A percentile compares a stretch with the other conserved stretches of the same genome.
Evolutionary conservation across 2,797 vertebrate species (phyloP).

Genomic region (Chaetophractus vellerosus): DNA sequence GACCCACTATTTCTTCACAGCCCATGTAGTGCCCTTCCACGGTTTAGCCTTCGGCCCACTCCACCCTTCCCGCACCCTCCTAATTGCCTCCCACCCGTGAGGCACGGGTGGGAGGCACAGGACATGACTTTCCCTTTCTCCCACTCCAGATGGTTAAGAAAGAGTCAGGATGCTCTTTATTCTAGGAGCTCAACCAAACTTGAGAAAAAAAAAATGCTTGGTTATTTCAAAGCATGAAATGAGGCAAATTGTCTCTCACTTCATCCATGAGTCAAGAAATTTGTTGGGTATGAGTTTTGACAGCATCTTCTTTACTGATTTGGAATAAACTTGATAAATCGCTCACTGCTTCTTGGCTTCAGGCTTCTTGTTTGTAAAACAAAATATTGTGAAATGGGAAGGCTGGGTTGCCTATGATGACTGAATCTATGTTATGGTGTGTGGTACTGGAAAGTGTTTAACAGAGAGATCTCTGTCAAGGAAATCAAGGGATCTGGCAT

Average conservation of each 20-base stretch:
- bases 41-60: slow-evolving; percentile 25
- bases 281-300: slow-evolving; percentile 34
- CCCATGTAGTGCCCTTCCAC: slow-evolving; percentile 16
- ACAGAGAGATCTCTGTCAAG: background rate
- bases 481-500: background rate
- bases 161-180: slow-evolving; percentile 64
- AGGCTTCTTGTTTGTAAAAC: slow-evolving; percentile 63
- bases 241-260: slow-evolving; percentile 56
- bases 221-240: slow-evolving; percentile 57
- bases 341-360: slow-evolving; percentile 49
- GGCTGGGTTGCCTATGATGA: background rate
- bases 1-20: slow-evolving; percentile 60
- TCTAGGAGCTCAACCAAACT: slow-evolving; percentile 48
- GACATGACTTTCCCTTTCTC: slow-evolving; percentile 81
- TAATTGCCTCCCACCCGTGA: slow-evolving; percentile 53
- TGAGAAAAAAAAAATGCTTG: slow-evolving; percentile 65
- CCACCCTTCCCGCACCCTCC: slow-evolving; percentile 61
- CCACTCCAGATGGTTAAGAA: slow-evolving; percentile 69
- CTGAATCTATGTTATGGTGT: slow-evolving; percentile 11
- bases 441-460: background rate
- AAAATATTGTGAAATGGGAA: slow-evolving; percentile 66
- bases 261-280: slow-evolving; percentile 65
- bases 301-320: slow-evolving; percentile 53
- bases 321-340: slow-evolving; percentile 58
- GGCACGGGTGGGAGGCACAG: too few relatives aligned